These are phyloP conservation scores for Rhadina sibilatrix DNA, from an alignment of 2,113 vertebrate genomes.

Conservation along the genomic window DNA sequence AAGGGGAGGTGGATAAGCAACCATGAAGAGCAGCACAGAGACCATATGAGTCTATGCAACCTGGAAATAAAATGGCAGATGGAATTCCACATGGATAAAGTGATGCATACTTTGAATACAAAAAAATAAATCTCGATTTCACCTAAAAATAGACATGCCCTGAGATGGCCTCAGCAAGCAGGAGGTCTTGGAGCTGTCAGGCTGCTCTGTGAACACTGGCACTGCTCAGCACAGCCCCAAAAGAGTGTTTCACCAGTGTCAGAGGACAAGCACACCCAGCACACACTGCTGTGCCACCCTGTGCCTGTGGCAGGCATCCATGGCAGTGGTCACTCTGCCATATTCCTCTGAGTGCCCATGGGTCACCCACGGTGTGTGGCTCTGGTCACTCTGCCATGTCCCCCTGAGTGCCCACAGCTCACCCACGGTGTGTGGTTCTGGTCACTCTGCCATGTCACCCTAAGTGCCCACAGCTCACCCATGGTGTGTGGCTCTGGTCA, in stretches of 20 bases:
- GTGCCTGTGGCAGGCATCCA: background rate
- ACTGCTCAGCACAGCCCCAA: background rate
- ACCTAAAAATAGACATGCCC: background rate
- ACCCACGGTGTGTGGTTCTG: too few relatives aligned
- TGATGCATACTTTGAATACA: background rate
- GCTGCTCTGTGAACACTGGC: background rate
- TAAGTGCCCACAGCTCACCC: too few relatives aligned
- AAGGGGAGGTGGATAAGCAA: background rate
- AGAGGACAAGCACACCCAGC: background rate
- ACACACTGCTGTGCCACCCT: accelerated
- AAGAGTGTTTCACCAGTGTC: background rate
- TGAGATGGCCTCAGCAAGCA: background rate
- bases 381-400: too few relatives aligned
- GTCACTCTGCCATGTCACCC: too few relatives aligned
- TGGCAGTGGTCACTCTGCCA: too few relatives aligned
- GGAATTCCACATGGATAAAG: background rate
- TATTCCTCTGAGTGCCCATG: too few relatives aligned
- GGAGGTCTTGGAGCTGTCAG: background rate
- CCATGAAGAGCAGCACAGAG: background rate
- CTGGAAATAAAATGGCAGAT: background rate
- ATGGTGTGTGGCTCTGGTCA: too few relatives aligned
- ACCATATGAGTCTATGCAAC: background rate
- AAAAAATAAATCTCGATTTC: background rate
- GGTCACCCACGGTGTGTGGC: too few relatives aligned
- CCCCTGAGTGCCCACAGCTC: too few relatives aligned